phyloP scores from a whole-genome alignment of 23 tunicate species.

The Aplidium turbinatum region DNA sequence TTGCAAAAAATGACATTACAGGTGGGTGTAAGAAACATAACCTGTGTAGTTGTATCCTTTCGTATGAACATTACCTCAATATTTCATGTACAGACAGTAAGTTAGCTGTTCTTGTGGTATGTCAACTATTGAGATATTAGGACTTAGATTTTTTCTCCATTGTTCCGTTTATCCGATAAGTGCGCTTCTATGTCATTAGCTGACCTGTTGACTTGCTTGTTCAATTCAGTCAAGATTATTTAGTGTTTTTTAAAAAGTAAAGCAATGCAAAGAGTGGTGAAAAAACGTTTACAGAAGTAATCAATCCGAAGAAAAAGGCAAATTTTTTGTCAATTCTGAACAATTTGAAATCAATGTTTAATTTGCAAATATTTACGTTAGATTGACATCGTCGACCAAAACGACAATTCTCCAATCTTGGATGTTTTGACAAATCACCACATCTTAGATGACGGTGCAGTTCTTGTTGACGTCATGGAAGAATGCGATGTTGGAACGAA shows the following conservation, averaged over 20 bases:
- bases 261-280: no score
- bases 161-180: neutral
- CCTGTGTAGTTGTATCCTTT: no score
- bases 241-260: no score
- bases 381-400: slow-evolving; percentile 77
- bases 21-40: slow-evolving; percentile 16
- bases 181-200: neutral
- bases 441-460: slow-evolving; percentile 37
- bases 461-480: slow-evolving; percentile 62
- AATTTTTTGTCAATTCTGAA: neutral
- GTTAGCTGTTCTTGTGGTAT: neutral
- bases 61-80: no score
- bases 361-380: neutral
- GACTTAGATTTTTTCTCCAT: neutral
- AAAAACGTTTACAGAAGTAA: neutral
- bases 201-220: neutral
- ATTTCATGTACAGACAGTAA: neutral
- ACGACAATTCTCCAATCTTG: slow-evolving; percentile 72
- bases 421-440: slow-evolving; percentile 27
- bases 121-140: neutral
- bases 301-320: neutral
- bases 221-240: no score
- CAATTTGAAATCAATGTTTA: neutral
- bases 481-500: slow-evolving; percentile 52
- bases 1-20: slow-evolving; percentile 48